Evolutionary conservation across 2,113 vertebrate species (phyloP).

Genomic region (Vidua macroura): DNA sequence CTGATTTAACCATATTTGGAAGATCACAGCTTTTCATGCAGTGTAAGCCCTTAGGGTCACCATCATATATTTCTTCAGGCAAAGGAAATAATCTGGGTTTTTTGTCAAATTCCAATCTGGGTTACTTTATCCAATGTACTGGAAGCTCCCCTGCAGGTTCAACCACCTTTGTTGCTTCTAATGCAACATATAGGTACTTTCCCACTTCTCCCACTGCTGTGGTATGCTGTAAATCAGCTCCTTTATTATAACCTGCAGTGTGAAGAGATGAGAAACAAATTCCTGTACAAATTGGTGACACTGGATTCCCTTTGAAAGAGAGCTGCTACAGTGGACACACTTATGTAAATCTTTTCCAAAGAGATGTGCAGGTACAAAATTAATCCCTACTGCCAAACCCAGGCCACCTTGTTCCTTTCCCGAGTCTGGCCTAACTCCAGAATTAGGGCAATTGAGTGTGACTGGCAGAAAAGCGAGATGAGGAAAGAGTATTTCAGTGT

Average conservation of each 20-base stretch:
- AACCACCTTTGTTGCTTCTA: background rate
- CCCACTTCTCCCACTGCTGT: background rate
- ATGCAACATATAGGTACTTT: background rate
- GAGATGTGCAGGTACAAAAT: background rate
- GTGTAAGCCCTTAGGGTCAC: background rate
- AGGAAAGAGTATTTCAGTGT: background rate
- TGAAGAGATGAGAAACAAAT: background rate
- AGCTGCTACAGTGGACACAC: background rate
- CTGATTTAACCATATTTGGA: background rate
- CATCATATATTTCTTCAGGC: background rate
- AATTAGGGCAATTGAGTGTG: background rate
- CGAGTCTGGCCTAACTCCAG: background rate
- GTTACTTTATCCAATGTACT: background rate
- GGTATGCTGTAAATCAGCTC: background rate
- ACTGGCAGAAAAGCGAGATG: background rate
- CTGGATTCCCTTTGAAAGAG: background rate
- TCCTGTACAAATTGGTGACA: background rate
- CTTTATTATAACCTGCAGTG: background rate
- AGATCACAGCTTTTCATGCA: background rate
- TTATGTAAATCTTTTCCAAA: background rate
- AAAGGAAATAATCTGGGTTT: background rate
- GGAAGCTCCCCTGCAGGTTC: background rate
- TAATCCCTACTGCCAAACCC: background rate
- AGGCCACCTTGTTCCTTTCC: background rate
- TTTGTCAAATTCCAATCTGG: background rate